Base-by-base conservation (phyloP, 2,888 invertebrate genomes). In the Drosophila affinis region DNA sequence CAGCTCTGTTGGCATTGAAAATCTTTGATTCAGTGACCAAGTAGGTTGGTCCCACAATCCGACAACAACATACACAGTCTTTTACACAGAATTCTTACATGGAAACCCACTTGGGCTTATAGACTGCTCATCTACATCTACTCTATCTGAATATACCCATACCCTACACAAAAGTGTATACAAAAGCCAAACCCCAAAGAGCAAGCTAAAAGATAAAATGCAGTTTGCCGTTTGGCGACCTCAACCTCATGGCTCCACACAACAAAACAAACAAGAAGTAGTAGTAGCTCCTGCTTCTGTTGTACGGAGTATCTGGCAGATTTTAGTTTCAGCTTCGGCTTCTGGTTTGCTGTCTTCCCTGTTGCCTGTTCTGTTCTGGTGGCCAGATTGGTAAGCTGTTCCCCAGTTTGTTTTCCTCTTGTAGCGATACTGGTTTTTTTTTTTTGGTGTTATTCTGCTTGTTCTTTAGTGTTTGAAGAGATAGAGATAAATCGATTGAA, bases 341-440 rank as follows among this genome's bases (percentile, higher is more conserved):
- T 72, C 88, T 86, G 87, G 84, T 77, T 56, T 61, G 14, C 46
- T 39, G 51, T 45, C 52, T 62, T 10, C 24, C 24, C 46, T 39
- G 46, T 48, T 76, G 69, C 34, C 34, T 12, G 34, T 34, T 34
- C 34, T 39, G 39, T 39, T 39, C 39, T n/a, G 14, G 14, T 48
- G 60, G 64, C 72, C 58, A 55, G 24, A 49, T 52, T 60, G 62
- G 45, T 62, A 51, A 56, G 61, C 73, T 70, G 88, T 64, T 82
- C 62, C 51, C 56, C 72, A 75, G 63, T 88, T 87, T 87, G 88
- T 88, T 83, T 58, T 64, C 39, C 56, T 62, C 84, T 77, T 75
- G 84, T 80, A 71, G 67, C 61, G 44, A 61, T 67, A 34, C 45
- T 49, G 59, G 27, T 34, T 51, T 29, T 27, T 27, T 7, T 27